phyloP scores from a whole-genome alignment of 2,888 invertebrate species.

The Apotomis turbidana region DNA sequence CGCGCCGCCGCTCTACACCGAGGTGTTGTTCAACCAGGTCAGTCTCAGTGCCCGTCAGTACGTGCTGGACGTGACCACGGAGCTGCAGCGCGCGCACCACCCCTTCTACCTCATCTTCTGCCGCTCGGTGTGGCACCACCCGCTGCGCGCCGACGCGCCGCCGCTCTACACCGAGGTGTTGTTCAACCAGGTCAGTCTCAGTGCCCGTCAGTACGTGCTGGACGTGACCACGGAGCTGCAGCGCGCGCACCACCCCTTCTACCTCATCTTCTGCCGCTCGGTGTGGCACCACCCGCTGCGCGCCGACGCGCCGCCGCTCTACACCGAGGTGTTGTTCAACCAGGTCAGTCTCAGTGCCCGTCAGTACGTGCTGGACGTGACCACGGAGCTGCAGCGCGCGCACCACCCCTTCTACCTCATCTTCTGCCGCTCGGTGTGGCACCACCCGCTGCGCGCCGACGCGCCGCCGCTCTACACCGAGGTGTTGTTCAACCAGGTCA shows the following conservation, averaged over 20 bases:
- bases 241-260: constrained; percentile 96
- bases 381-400: constrained; percentile 96
- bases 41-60: constrained; percentile 84
- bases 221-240: constrained; percentile 98
- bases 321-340: constrained; percentile 90
- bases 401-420: constrained; percentile 98
- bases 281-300: constrained; percentile 96
- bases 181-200: constrained; percentile 71
- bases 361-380: constrained; percentile 97
- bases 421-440: constrained; percentile 98
- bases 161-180: constrained; percentile 95
- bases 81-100: constrained; percentile 95
- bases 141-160: constrained; percentile 92
- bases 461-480: constrained; percentile 97
- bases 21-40: constrained; percentile 84
- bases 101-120: constrained; percentile 99
- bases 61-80: constrained; percentile 97
- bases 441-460: constrained; percentile 92
- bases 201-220: constrained; percentile 89
- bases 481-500: constrained; percentile 79
- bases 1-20: constrained; percentile 96
- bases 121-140: constrained; percentile 97
- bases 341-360: constrained; percentile 57
- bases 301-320: constrained; percentile 94
- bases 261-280: constrained; percentile 98